phyloP scores from a whole-genome alignment of 2,888 invertebrate species.

The Sclerodermus sp. region DNA sequence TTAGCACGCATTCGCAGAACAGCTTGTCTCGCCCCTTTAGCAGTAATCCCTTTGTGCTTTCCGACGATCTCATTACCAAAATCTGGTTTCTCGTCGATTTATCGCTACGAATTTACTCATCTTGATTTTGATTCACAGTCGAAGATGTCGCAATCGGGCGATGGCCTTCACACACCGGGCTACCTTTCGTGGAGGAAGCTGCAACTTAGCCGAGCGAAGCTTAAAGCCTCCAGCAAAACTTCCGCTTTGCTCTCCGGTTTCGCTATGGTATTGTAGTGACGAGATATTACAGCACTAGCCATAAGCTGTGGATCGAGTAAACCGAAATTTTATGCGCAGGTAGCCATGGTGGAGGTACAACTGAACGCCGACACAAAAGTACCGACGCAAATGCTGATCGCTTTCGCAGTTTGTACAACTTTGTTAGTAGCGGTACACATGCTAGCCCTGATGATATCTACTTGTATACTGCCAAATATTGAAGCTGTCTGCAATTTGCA shows the following conservation, averaged over 20 bases:
- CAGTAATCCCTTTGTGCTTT: no score
- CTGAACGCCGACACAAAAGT: slow-evolving; percentile 76
- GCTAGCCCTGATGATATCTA: slow-evolving; percentile 98
- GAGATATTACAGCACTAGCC: no score
- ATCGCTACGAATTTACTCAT: no score
- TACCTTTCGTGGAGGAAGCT: slow-evolving; percentile 87
- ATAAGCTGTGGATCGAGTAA: no score
- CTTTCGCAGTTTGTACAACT: slow-evolving; percentile 93
- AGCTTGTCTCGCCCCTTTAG: no score
- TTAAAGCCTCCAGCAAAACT: slow-evolving; percentile 97
- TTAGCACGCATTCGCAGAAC: no score
- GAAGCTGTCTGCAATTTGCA: slow-evolving; percentile 94
- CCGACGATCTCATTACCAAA: no score
- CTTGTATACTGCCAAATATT: slow-evolving; percentile 97
- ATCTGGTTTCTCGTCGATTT: no score
- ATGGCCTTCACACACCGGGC: slow-evolving; percentile 79
- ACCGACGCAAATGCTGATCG: slow-evolving; percentile 80
- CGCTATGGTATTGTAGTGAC: no score
- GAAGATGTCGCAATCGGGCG: slow-evolving; percentile 75
- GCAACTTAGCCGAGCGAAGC: slow-evolving; percentile 93
- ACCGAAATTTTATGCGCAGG: slow-evolving; percentile 67
- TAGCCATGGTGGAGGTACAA: slow-evolving; percentile 97
- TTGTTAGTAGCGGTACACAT: slow-evolving; percentile 96
- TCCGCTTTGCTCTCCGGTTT: slow-evolving; percentile 96
- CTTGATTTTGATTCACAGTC: no score